Conservation (phyloP, 1,140 invertebrate species). For the Meloidogyne chitwoodi region DNA sequence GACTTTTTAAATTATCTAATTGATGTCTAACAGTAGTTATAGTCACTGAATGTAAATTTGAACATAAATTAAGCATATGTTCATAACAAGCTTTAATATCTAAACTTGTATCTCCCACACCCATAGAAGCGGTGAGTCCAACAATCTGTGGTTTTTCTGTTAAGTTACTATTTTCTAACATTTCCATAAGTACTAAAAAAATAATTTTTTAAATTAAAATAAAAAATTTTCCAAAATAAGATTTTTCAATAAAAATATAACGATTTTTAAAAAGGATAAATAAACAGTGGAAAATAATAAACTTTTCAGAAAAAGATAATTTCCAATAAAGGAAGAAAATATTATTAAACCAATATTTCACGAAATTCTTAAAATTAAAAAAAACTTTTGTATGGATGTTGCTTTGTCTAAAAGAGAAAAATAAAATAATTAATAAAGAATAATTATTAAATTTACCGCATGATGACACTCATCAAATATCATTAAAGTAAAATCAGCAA, state of each 20-base stretch:
- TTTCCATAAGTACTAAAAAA: conserved; percentile 42
- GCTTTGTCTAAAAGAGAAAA: conserved; percentile 10
- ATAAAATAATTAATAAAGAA: conserved; percentile 26
- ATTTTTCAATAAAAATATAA: too few species aligned
- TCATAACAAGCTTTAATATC: conserved; percentile 25
- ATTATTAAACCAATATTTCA: too few species aligned
- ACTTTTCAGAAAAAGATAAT: too few species aligned
- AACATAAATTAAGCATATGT: conserved; percentile 33
- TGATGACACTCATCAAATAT: conserved; percentile 53
- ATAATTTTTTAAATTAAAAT: background rate
- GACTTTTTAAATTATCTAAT: conserved; percentile 25
- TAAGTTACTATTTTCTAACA: conserved; percentile 21
- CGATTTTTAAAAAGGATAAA: too few species aligned
- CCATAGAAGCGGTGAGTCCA: conserved; percentile 51
- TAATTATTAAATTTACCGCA: conserved; percentile 37
- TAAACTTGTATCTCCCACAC: conserved; percentile 33
- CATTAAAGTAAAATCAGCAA: conserved; percentile 43
- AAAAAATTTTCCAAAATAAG: too few species aligned
- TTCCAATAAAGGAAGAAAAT: too few species aligned
- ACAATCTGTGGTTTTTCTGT: conserved; percentile 38
- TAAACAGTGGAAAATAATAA: too few species aligned
- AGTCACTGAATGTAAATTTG: conserved; percentile 26
- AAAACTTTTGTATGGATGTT: conserved; percentile 45
- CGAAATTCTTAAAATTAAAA: background rate
- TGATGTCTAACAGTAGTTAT: conserved; percentile 38